Percentiles rank a stretch among this genome's conserved stretches.
phyloP scores from a whole-genome alignment of 1,140 invertebrate genomes.

The Heliothis virescens region DNA sequence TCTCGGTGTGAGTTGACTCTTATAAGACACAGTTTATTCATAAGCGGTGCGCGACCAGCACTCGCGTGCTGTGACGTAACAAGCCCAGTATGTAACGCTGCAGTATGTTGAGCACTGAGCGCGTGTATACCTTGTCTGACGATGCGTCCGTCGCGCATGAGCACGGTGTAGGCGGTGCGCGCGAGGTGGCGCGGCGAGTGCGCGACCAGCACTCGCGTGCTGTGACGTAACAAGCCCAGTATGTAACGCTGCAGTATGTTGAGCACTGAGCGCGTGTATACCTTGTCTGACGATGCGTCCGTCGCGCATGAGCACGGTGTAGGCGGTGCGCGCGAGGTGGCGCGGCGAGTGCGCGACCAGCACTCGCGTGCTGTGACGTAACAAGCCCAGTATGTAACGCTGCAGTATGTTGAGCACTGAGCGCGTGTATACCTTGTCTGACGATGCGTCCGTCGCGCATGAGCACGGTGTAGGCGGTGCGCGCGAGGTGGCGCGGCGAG shows the following conservation, averaged over 20 bases:
- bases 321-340: conserved; percentile 90
- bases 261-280: conserved; percentile 36
- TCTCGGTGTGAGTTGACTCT: no score
- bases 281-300: conserved; percentile 87
- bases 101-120: conserved; percentile 88
- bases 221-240: conserved; percentile 91
- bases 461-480: conserved; percentile 90
- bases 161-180: conserved; percentile 89
- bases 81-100: conserved; percentile 89
- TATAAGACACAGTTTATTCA: no score
- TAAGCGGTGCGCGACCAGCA: conserved; percentile 96
- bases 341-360: conserved; percentile 95
- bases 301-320: conserved; percentile 91
- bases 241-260: conserved; percentile 95
- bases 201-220: conserved; percentile 95
- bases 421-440: conserved; percentile 57
- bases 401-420: conserved; percentile 89
- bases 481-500: conserved; percentile 91
- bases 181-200: conserved; percentile 93
- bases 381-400: conserved; percentile 89
- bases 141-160: conserved; percentile 92
- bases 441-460: conserved; percentile 91
- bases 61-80: conserved; percentile 92
- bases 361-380: conserved; percentile 93
- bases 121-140: conserved; percentile 58